phyloP scores from a whole-genome alignment of 2,797 vertebrate species.

The Phoeniculus purpureus region DNA sequence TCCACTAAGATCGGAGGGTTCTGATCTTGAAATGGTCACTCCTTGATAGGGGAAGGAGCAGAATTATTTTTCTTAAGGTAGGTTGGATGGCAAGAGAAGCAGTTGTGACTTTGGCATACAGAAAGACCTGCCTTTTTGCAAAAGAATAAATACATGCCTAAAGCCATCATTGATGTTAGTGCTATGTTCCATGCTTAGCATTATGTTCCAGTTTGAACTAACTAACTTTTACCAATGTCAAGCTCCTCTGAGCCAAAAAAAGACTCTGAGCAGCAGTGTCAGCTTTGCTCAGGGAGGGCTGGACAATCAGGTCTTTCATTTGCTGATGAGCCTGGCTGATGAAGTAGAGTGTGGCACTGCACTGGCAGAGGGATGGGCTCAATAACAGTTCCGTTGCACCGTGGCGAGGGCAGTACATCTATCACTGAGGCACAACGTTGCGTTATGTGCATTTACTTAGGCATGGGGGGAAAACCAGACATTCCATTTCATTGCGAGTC shows the following conservation, averaged over 20 bases:
- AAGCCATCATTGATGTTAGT: background rate
- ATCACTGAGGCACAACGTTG: background rate
- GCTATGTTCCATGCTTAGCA: background rate
- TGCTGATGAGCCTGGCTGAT: conserved; percentile 35
- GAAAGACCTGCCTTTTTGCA: background rate
- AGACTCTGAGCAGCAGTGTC: background rate
- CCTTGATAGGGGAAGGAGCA: background rate
- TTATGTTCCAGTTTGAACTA: background rate
- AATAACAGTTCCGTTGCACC: background rate
- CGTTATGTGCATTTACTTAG: background rate
- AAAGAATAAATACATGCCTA: background rate
- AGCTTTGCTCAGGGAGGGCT: background rate
- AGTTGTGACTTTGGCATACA: background rate
- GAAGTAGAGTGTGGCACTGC: conserved; percentile 10
- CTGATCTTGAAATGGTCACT: conserved; percentile 29
- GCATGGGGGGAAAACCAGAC: background rate
- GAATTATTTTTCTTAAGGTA: background rate
- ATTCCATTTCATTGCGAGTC: background rate
- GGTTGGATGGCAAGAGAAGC: background rate
- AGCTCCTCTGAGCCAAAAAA: background rate
- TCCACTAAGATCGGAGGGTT: conserved; percentile 8
- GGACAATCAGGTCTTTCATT: conserved; percentile 64
- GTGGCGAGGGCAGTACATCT: background rate
- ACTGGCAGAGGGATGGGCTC: background rate
- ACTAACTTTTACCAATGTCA: background rate